Percentiles rank a stretch among this genome's conserved stretches.
Conservation (phyloP, 2,797 vertebrate genomes). For the Gila robusta region DNA sequence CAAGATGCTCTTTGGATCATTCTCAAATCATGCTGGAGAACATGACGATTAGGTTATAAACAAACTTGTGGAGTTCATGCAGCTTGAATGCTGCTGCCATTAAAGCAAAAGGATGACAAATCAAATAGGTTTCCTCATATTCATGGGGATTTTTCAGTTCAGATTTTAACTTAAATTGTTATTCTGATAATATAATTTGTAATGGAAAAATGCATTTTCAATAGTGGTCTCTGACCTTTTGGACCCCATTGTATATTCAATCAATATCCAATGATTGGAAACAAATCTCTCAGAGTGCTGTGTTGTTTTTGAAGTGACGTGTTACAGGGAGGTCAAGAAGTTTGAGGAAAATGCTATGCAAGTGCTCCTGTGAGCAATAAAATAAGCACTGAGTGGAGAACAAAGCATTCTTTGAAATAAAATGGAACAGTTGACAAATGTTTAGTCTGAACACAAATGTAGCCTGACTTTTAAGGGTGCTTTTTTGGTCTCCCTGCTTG, state of each 20-base stretch:
- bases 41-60: not conserved
- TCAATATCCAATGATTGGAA: slow-evolving; percentile 54
- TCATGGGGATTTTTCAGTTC: not conserved
- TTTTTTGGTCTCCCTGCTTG: slow-evolving; percentile 54
- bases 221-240: slow-evolving; percentile 5
- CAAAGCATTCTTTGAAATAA: slow-evolving; percentile 72
- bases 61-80: not conserved
- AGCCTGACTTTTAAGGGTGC: slow-evolving; percentile 64
- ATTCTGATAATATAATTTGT: not conserved
- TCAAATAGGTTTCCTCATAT: not conserved
- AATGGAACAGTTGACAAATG: slow-evolving; percentile 69
- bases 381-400: slow-evolving; percentile 63
- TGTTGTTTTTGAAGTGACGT: slow-evolving; percentile 72
- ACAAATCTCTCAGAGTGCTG: slow-evolving; percentile 58
- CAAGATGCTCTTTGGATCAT: not conserved
- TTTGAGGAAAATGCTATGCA: slow-evolving; percentile 68
- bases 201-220: not conserved
- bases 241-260: slow-evolving; percentile 33
- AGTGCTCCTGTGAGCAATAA: slow-evolving; percentile 66
- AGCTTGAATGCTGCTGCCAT: not conserved
- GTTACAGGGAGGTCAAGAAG: slow-evolving; percentile 66
- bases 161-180: not conserved
- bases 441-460: slow-evolving; percentile 69
- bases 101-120: not conserved
- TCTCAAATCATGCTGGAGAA: not conserved